Evolutionary conservation across 30 jellyfish, hydroid and myxozoan species (phyloP).

Genomic region (Chrysaora quinquecirrha): DNA sequence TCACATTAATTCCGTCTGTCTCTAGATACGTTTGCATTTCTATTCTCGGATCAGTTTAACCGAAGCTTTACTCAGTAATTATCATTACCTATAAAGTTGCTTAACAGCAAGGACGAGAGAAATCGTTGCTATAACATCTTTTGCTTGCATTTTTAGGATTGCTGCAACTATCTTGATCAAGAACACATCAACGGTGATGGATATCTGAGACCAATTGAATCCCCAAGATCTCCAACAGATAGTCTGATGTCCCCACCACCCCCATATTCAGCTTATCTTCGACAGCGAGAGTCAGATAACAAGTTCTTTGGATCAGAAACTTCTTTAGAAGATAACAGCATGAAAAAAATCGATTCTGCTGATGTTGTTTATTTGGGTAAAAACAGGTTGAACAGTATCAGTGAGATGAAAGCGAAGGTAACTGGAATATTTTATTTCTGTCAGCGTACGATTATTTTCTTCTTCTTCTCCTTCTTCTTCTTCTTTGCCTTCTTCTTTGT

Average conservation of each 20-base stretch:
- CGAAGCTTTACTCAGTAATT: too few relatives aligned
- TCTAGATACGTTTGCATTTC: too few relatives aligned
- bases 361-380: constrained; percentile 38
- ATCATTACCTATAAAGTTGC: too few relatives aligned
- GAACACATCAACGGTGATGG: constrained; percentile 78
- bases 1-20: too few relatives aligned
- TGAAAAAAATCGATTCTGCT: constrained; percentile 32
- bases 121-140: too few relatives aligned
- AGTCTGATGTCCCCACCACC: constrained; percentile 81
- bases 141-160: constrained; percentile 50
- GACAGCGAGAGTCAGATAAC: constrained; percentile 36
- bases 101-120: too few relatives aligned
- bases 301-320: constrained; percentile 60
- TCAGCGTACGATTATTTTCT: too few relatives aligned
- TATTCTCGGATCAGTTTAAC: too few relatives aligned
- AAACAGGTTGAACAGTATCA: constrained; percentile 35
- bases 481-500: too few relatives aligned
- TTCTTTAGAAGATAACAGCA: constrained; percentile 42
- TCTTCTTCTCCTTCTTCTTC: too few relatives aligned
- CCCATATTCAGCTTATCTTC: constrained; percentile 63
- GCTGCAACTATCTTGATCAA: constrained; percentile 68
- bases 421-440: too few relatives aligned
- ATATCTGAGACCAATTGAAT: constrained; percentile 75
- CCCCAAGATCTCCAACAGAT: constrained; percentile 69
- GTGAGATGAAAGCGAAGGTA: constrained; percentile 73